Evolutionary conservation across 2,797 vertebrate species (phyloP).

Genomic region (Periophthalmus magnuspinnatus): DNA sequence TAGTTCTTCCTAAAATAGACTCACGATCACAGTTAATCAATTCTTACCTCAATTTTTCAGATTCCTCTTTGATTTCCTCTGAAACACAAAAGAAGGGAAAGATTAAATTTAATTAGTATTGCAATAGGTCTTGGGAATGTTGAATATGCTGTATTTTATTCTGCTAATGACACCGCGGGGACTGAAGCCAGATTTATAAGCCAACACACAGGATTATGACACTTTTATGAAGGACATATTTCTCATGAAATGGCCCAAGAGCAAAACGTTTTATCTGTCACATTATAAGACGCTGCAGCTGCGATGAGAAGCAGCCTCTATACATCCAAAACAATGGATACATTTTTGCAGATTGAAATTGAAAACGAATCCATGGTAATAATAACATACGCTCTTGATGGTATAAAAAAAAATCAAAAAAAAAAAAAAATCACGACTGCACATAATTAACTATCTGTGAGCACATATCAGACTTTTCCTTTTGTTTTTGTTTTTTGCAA

Average conservation of each 20-base stretch:
- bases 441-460: neutral
- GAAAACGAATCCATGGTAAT: neutral
- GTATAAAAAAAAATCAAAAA: too few species aligned
- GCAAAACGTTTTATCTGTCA: constrained; percentile 4
- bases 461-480: neutral
- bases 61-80: constrained; percentile 79
- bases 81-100: constrained; percentile 50
- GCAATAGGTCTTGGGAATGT: constrained; percentile 15
- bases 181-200: constrained; percentile 7
- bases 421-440: neutral
- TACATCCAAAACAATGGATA: neutral
- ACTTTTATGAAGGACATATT: constrained; percentile 17
- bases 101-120: constrained; percentile 28
- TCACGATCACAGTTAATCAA: constrained; percentile 9
- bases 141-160: constrained; percentile 33
- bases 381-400: neutral
- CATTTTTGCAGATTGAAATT: neutral
- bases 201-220: constrained; percentile 10
- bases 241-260: constrained; percentile 3
- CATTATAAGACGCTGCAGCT: constrained; percentile 8
- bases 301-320: neutral
- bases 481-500: neutral
- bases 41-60: constrained; percentile 77
- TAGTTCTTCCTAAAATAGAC: neutral
- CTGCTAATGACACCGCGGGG: constrained; percentile 42